Evolutionary conservation across 2,797 vertebrate genomes (phyloP).

Genomic region (Tapirus indicus): DNA sequence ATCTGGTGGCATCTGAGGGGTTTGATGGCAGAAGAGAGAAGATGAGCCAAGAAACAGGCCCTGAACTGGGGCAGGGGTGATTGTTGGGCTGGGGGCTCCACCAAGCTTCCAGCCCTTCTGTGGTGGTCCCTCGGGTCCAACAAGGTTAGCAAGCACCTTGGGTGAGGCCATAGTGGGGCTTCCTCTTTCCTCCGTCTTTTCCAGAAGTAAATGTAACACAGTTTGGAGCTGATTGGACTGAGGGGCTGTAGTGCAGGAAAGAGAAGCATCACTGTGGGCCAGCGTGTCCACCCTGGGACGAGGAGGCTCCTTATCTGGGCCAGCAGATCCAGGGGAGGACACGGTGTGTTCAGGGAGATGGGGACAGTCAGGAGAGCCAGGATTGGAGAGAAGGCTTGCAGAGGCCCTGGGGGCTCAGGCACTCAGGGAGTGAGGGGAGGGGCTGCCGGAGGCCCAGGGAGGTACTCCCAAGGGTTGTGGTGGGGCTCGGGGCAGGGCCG

Average conservation of each 20-base stretch:
- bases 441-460: background rate
- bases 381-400: background rate
- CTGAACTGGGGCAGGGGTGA: background rate
- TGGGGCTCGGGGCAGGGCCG: background rate
- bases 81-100: background rate
- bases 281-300: background rate
- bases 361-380: background rate
- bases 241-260: background rate
- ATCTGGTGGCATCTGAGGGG: background rate
- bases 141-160: background rate
- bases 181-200: background rate
- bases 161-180: background rate
- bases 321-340: background rate
- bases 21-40: background rate
- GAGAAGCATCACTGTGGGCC: background rate
- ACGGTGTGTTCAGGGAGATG: background rate
- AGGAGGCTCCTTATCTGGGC: background rate
- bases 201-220: background rate
- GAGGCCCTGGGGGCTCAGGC: background rate
- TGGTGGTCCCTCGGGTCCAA: background rate
- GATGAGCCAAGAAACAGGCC: background rate
- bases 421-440: background rate
- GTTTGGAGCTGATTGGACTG: background rate
- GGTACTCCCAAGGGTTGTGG: accelerated
- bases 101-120: background rate